Conservation (phyloP, 2,888 invertebrate genomes). For the Habroteleia sp. region DNA sequence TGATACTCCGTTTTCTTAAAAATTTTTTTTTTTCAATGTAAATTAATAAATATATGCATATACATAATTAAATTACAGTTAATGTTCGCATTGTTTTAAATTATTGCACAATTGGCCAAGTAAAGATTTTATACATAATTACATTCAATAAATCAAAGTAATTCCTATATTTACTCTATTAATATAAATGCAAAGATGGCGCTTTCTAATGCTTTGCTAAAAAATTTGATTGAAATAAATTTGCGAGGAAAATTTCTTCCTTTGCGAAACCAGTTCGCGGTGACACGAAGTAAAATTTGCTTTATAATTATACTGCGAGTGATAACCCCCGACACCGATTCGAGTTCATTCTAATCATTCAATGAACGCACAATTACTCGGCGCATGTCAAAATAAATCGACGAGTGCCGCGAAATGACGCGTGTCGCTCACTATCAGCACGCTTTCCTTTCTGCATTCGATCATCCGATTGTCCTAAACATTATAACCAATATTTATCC, state of each 20-base stretch:
- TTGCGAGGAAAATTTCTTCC: conserved; percentile 1
- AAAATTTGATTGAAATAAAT: conserved; percentile 4
- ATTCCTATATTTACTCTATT: too few species aligned
- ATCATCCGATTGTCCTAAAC: conserved; percentile 45
- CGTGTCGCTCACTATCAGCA: conserved; percentile 43
- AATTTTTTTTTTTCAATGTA: too few species aligned
- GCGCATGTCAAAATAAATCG: conserved; percentile 49
- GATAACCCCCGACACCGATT: conserved; percentile 40
- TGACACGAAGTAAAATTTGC: conserved; percentile 16
- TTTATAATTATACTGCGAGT: conserved; percentile 23
- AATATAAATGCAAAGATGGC: too few species aligned
- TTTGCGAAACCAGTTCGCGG: conserved; percentile 1
- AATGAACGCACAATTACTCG: conserved; percentile 56
- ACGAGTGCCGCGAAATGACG: conserved; percentile 51
- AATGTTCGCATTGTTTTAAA: too few species aligned
- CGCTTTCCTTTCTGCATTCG: conserved; percentile 46
- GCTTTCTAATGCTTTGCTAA: conserved; percentile 11
- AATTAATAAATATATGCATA: too few species aligned
- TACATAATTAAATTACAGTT: too few species aligned
- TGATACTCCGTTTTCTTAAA: too few species aligned
- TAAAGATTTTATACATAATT: too few species aligned
- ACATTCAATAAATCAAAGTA: conserved; percentile 2
- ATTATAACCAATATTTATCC: conserved; percentile 33
- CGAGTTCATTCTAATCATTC: conserved; percentile 53
- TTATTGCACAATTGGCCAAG: too few species aligned